Percentiles rank a stretch among this genome's conserved stretches.
These are phyloP conservation scores for Crypturellus undulatus DNA, from an alignment of 2,113 vertebrate genomes.

Conservation along the genomic window DNA sequence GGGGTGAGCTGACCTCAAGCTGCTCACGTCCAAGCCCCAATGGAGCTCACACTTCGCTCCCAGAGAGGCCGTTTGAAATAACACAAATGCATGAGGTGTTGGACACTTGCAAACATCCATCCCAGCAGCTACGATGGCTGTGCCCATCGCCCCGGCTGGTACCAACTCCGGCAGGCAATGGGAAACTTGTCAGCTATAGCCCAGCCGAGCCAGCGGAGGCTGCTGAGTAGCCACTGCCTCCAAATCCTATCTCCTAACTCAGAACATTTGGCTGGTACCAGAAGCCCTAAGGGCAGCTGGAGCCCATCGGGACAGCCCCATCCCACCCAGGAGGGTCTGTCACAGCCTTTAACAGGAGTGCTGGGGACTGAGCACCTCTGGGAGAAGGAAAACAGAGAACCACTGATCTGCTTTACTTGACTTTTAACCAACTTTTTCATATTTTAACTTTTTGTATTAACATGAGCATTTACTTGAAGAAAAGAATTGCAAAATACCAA, in stretches of 20 bases:
- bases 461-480: neutral
- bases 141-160: fast-evolving
- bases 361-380: fast-evolving
- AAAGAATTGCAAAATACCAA: neutral
- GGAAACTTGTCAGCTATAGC: neutral
- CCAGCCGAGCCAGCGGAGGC: fast-evolving
- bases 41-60: neutral
- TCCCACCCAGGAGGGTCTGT: fast-evolving
- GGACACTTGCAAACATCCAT: neutral
- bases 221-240: neutral
- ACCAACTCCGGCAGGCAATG: fast-evolving
- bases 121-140: neutral
- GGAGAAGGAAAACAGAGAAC: neutral
- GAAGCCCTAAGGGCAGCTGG: neutral
- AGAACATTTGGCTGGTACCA: neutral
- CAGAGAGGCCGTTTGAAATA: fast-evolving
- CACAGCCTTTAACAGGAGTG: neutral
- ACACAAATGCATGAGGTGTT: neutral
- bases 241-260: neutral
- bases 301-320: fast-evolving
- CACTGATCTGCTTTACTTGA: neutral
- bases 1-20: neutral
- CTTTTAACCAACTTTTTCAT: neutral
- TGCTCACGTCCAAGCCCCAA: neutral
- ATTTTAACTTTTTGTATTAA: neutral